Evolutionary conservation across 2,797 vertebrate species (phyloP).

Genomic region (Parauchenoglanis ngamensis): DNA sequence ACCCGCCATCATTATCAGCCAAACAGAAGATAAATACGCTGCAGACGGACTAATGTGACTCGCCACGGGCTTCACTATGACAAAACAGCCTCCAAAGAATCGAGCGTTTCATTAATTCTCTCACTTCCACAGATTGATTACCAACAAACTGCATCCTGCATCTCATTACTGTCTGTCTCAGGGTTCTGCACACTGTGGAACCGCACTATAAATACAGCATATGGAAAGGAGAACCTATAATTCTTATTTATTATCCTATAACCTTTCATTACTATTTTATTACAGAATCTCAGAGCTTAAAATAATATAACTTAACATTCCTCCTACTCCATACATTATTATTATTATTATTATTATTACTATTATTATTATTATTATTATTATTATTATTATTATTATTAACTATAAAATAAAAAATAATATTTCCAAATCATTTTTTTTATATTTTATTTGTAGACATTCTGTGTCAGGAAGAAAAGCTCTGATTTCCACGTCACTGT

Average conservation of each 20-base stretch:
- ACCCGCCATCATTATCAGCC: constrained; percentile 22
- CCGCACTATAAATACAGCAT: background rate
- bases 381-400: background rate
- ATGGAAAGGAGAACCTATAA: background rate
- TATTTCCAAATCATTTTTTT: background rate
- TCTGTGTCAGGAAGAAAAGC: background rate
- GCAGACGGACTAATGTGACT: constrained; percentile 15
- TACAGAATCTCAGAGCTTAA: background rate
- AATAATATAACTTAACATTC: background rate
- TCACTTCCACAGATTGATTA: constrained; percentile 28
- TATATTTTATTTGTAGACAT: background rate
- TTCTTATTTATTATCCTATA: constrained; percentile 6
- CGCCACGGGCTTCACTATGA: background rate
- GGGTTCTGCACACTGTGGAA: background rate
- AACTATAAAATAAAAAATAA: background rate
- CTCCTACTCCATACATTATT: background rate
- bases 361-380: background rate
- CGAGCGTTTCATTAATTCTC: constrained; percentile 27
- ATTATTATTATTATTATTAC: too few species aligned
- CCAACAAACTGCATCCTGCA: background rate
- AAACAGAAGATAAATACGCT: background rate
- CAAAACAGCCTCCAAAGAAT: constrained; percentile 22
- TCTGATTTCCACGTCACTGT: background rate
- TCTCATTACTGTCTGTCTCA: background rate
- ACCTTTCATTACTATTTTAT: background rate